phyloP scores from a whole-genome alignment of 2,888 invertebrate species.

The Seira sanloemensis region DNA sequence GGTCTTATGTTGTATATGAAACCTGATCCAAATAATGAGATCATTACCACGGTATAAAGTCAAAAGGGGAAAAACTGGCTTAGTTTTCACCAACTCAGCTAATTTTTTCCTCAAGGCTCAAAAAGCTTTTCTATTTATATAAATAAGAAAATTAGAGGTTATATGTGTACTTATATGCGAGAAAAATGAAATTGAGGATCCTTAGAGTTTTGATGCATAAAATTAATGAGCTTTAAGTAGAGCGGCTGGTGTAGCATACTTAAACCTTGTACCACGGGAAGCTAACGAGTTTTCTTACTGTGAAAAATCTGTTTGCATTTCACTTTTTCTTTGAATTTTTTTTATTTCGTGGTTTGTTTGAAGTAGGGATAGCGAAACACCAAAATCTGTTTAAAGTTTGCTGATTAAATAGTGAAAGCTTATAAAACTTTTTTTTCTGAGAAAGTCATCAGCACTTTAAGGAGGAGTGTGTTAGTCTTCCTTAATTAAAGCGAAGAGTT shows the following conservation, averaged over 20 bases:
- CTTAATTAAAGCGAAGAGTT: background rate
- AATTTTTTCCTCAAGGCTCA: conserved; percentile 23
- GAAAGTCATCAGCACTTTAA: background rate
- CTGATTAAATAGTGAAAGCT: background rate
- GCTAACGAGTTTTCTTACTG: background rate
- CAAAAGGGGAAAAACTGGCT: background rate
- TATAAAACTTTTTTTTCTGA: background rate
- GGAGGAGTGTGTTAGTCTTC: background rate
- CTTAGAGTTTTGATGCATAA: background rate
- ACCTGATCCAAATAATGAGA: conserved; percentile 1
- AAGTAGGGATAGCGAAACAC: no score
- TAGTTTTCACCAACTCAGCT: conserved; percentile 46
- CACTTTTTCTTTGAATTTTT: conserved; percentile 1
- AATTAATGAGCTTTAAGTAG: background rate
- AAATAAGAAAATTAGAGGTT: background rate
- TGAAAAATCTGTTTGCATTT: conserved; percentile 1
- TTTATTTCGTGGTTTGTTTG: conserved; percentile 4
- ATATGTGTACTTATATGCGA: background rate
- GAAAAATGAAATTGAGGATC: background rate
- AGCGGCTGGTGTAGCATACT: background rate
- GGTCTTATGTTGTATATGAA: background rate
- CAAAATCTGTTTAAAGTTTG: background rate
- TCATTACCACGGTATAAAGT: background rate
- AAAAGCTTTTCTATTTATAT: background rate
- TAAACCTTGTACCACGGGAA: background rate